Conservation (phyloP, 2,888 invertebrate genomes). For the Yponomeuta malinellus region DNA sequence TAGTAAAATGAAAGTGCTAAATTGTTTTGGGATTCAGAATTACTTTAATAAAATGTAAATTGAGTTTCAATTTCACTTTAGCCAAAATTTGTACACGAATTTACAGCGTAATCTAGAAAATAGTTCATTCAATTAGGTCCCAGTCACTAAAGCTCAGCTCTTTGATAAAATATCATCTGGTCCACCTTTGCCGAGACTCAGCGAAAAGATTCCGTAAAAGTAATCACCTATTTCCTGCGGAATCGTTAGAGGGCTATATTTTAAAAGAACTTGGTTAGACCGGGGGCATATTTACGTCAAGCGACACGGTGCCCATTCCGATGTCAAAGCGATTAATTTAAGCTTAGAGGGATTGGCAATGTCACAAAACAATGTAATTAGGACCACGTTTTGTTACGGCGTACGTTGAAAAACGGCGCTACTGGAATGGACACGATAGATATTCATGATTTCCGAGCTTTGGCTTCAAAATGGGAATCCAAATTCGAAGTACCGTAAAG, state of each 20-base stretch:
- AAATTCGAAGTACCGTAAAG: no score
- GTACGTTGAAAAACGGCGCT: no score
- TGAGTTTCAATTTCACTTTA: not conserved
- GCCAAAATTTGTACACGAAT: not conserved
- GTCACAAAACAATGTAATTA: no score
- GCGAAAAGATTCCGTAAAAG: conserved; percentile 1
- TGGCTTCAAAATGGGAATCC: no score
- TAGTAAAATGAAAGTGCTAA: no score
- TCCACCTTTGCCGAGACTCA: not conserved
- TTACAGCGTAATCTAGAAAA: not conserved
- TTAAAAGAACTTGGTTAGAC: not conserved
- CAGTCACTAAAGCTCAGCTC: not conserved
- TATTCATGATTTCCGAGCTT: no score
- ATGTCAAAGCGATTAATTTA: not conserved
- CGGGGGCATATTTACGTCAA: not conserved
- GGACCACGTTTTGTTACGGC: no score
- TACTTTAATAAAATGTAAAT: no score
- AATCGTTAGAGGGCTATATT: conserved; percentile 1
- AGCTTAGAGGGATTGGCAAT: no score
- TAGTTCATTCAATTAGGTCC: not conserved
- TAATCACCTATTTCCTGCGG: conserved; percentile 2
- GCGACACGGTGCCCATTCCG: not conserved
- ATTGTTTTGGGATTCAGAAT: no score
- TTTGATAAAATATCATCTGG: conserved; percentile 3
- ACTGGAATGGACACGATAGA: no score